A percentile compares a stretch with the other conserved stretches of the same genome.
Evolutionary conservation across 1,140 invertebrate genomes (phyloP).

Genomic region (Ceratina japonica): DNA sequence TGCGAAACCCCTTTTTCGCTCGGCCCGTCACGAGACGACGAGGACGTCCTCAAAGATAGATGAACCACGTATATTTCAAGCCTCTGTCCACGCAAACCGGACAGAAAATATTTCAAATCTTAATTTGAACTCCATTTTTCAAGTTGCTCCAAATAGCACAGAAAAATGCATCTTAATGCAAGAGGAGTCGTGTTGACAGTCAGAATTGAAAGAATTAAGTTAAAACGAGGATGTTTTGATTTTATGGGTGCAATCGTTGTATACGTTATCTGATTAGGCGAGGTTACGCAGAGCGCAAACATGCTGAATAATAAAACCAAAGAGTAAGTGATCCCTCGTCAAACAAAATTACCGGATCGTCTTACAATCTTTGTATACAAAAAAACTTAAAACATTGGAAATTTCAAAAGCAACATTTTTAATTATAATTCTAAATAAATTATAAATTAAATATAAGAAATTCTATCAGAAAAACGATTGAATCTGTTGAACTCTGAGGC

Average conservation of each 20-base stretch:
- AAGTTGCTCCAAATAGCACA: background rate
- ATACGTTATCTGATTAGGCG: background rate
- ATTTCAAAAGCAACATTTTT: no score
- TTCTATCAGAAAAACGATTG: background rate
- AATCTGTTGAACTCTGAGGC: background rate
- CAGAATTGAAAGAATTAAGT: background rate
- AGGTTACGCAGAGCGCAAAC: no score
- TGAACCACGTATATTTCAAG: conserved; percentile 8
- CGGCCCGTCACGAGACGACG: no score
- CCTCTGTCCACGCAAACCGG: background rate
- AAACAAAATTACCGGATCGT: no score
- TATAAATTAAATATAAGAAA: background rate
- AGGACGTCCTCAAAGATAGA: background rate
- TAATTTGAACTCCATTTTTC: background rate
- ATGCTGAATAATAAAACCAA: no score
- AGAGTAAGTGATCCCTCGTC: no score
- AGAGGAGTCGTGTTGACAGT: background rate
- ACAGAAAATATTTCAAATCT: no score
- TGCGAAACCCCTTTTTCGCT: background rate
- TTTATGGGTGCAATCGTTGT: background rate
- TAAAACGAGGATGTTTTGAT: background rate
- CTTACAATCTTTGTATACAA: no score
- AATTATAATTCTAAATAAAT: no score
- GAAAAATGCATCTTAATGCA: background rate
- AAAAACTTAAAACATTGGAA: no score